Evolutionary conservation across 2,797 vertebrate genomes (phyloP), one percentile per base, ranked within the genome.

Genomic region (Orestias chungarensis): DNA sequence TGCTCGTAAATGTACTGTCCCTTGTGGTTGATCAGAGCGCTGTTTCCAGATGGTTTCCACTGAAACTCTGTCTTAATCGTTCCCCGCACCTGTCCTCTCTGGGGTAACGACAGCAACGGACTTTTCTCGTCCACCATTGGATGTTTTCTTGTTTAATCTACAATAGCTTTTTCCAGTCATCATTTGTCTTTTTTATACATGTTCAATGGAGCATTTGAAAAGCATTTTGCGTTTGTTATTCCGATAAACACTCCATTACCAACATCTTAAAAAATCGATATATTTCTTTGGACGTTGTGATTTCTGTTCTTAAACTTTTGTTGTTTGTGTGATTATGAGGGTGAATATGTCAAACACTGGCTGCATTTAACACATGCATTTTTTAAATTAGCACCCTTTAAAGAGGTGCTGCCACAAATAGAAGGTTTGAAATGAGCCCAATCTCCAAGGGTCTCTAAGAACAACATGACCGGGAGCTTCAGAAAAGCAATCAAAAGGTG

Each of bases 21-120:
- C 88, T 81, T 20, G 85, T 46, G 86, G 80, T 79, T 77, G 84
- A 87, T 82, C 80, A 25, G 76, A 82, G 75, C 71, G 71, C 68
- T 75, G 80, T 89, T 93, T 93, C 90, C 93, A 93, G 92, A 93
- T 94, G 92, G 90, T 89, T 92, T 86, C 90, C 81, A 76, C 86
- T 75, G 86, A 87, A 86, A 74, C 86, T 89, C 88, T 76, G 82
- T 91, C 86, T 93, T 94, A 93, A 94, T 93, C 88, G 84, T 88
- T 81, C 85, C 89, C 89, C 89, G 87, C 91, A 92, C 86, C 88
- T 93, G 89, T 87, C 87, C 89, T 92, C 88, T 93, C 91, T 70
- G 78, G 86, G 87, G 89, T 82, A 90, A 87, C 82, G 83, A 84
- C 85, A 86, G 82, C 74, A 67, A 79, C 85, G 86, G 85, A 84